A percentile compares a stretch with the other conserved stretches of the same genome.
These are phyloP conservation scores for Phalloptychus januarius DNA, from an alignment of 2,797 vertebrate genomes.

Conservation along the genomic window DNA sequence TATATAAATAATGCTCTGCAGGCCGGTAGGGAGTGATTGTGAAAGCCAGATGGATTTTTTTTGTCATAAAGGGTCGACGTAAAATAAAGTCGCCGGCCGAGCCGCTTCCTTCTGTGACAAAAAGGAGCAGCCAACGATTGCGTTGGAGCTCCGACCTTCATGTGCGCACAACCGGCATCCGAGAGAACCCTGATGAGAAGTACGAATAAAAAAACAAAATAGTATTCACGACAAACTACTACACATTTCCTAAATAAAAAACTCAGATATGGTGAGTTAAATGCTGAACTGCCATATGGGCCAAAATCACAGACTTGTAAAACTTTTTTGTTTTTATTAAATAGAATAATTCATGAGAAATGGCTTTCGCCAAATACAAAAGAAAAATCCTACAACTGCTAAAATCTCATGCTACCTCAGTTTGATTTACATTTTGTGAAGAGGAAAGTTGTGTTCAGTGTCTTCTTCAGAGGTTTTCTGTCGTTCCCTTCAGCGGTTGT, in stretches of 20 bases:
- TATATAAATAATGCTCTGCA: conserved; percentile 1
- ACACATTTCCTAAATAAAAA: background rate
- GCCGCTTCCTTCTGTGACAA: background rate
- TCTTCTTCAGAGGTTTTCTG: too few relatives aligned
- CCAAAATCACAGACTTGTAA: background rate
- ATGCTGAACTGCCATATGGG: background rate
- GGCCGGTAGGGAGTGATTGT: background rate
- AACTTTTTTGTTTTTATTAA: background rate
- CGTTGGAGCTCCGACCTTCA: background rate
- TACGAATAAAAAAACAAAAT: background rate
- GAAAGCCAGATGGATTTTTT: background rate
- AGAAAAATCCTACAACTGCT: too few relatives aligned
- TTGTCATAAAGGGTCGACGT: background rate
- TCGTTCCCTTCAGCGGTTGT: too few relatives aligned
- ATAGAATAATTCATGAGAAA: background rate
- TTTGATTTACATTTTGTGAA: too few relatives aligned
- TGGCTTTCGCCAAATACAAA: background rate
- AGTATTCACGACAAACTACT: background rate
- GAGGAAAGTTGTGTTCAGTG: too few relatives aligned
- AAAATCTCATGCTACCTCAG: too few relatives aligned
- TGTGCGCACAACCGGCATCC: background rate
- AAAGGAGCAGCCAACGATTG: background rate
- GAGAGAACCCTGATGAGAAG: background rate
- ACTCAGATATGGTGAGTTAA: background rate
- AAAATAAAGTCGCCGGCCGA: background rate